Base-by-base conservation (phyloP, 2,113 vertebrate species). In the Anthoscopus minutus region DNA sequence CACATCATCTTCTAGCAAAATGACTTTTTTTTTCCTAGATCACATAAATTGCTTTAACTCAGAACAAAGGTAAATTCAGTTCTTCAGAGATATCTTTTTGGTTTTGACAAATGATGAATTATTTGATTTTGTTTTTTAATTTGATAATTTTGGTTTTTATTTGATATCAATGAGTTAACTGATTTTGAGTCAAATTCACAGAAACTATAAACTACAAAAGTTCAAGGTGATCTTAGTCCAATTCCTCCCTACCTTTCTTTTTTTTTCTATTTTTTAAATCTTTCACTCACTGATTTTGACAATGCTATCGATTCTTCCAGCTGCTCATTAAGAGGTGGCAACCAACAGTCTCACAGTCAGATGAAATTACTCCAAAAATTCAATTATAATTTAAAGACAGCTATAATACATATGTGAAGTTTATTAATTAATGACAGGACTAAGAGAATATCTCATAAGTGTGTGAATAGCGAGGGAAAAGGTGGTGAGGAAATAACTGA, bases 341-440 rank as follows among this genome's bases (percentile, higher is more conserved):
- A 64, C 37, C 50, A 57, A 31, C 1, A 2, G 8, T 6, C 40
- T 65, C 57, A 72, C 45, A 57, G 66, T 53, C 0, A 0, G 77
- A 57, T 24, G 16, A 62, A 96, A 88, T 31, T 0, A 45, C 51
- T 83, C 69, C 37, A 62, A 81, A 83, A 66, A 24, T 14, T 51
- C 54, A 37, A 23, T 54, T 58, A 50, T 4, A 9, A 7, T 47
- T 58, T 74, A 71, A 90, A 86, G 51, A 42, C 17, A 17, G 23
- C 15, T 57, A 33, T 51, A 69, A 70, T 11, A 42, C 25, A 23
- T 20, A 80, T 0, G 2, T 22, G 44, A 51, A 45, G 25, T 14
- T 89, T 85, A 73, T 30, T 54, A 60, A 24, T 42, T 77, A 90
- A 73, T 20, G 28, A 35, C 3, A 2, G 11, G 47, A n/a, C 19